Conservation (phyloP, 2,888 invertebrate species). For the Apotomis turbidana region DNA sequence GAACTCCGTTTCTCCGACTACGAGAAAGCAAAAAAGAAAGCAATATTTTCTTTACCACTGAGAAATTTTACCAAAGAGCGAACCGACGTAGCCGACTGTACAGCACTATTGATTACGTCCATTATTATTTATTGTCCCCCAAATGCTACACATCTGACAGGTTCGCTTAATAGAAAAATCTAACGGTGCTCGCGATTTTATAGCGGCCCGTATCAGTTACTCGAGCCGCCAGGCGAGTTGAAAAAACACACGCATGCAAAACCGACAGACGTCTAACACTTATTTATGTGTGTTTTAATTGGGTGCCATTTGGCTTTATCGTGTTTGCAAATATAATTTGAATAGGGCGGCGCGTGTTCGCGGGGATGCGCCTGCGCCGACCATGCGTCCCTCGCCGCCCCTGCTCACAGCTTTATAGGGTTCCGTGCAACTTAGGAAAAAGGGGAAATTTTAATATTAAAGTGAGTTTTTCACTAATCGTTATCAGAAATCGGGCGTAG, state of each 20-base stretch:
- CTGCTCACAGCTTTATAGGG: conserved; percentile 40
- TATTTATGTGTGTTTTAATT: conserved; percentile 37
- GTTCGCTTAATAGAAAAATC: conserved; percentile 35
- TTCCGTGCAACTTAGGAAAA: background rate
- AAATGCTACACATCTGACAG: conserved; percentile 38
- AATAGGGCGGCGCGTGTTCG: conserved; percentile 27
- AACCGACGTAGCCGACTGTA: conserved; percentile 11
- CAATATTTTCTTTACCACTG: too few relatives aligned
- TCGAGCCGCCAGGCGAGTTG: background rate
- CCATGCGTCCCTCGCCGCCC: conserved; percentile 44
- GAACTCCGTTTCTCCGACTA: too few relatives aligned
- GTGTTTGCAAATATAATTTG: conserved; percentile 38
- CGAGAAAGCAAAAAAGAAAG: too few relatives aligned
- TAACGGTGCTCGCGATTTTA: conserved; percentile 34
- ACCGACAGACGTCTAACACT: conserved; percentile 36
- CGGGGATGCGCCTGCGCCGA: conserved; percentile 24
- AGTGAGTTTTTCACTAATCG: too few relatives aligned
- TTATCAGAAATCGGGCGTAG: too few relatives aligned
- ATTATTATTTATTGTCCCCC: conserved; percentile 40
- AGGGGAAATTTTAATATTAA: too few relatives aligned
- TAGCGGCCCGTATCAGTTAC: conserved; percentile 19
- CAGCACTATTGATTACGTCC: conserved; percentile 33
- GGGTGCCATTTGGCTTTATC: conserved; percentile 41
- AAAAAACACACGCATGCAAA: conserved; percentile 23
- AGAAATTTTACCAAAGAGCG: too few relatives aligned